A percentile compares a stretch with the other conserved stretches of the same genome.
phyloP scores from a whole-genome alignment of 2,113 vertebrate genomes.

The Zapus hudsonius region DNA sequence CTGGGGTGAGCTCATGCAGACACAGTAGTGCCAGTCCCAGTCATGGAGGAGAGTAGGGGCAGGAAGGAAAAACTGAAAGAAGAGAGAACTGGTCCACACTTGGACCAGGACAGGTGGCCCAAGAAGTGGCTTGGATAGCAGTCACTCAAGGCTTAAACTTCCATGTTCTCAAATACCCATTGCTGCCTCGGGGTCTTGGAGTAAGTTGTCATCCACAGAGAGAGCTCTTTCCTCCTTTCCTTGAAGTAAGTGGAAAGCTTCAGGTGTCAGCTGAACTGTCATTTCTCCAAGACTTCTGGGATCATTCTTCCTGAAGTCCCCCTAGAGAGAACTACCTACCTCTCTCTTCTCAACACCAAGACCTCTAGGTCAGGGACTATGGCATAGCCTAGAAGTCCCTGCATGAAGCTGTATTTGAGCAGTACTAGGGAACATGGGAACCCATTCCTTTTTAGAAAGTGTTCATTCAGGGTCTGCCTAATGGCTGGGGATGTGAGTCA shows the following conservation, averaged over 20 bases:
- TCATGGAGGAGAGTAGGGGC: neutral
- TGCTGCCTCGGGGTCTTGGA: neutral
- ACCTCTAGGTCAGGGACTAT: neutral
- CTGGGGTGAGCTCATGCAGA: neutral
- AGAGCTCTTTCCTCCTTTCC: neutral
- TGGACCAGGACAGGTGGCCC: neutral
- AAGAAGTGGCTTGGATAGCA: neutral
- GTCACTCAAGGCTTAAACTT: neutral
- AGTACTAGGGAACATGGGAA: neutral
- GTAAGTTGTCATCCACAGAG: rapidly evolving
- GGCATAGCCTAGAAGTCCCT: neutral
- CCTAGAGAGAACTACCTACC: neutral
- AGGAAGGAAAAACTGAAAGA: neutral
- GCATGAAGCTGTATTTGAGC: neutral
- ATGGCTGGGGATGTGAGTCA: neutral
- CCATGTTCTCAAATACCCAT: neutral
- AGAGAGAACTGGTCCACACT: neutral
- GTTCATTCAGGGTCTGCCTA: neutral
- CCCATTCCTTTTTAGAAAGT: neutral
- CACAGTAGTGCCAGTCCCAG: neutral
- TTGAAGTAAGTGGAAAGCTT: neutral
- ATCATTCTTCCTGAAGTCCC: neutral
- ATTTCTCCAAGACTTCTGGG: neutral
- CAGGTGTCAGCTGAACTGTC: neutral
- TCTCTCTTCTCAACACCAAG: neutral